Percentiles rank a stretch among this genome's conserved stretches.
These are phyloP conservation scores for Platichthys flesus DNA, from an alignment of 2,113 vertebrate genomes.

Conservation along the genomic window DNA sequence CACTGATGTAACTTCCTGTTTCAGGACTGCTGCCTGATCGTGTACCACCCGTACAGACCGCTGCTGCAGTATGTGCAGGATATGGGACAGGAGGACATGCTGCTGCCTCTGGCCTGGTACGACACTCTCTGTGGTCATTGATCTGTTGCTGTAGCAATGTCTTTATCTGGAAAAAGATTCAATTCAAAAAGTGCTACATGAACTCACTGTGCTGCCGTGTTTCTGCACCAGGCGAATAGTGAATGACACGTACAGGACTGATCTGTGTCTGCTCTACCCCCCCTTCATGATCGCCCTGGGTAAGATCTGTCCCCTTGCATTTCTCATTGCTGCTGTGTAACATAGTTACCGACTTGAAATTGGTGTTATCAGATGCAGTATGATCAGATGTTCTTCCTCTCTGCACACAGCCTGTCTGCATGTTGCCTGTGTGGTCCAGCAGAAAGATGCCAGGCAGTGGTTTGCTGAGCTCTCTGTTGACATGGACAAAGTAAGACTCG, in stretches of 20 bases:
- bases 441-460: slow-evolving; percentile 99
- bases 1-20: neutral
- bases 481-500: slow-evolving; percentile 94
- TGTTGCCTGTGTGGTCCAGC: slow-evolving; percentile 98
- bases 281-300: slow-evolving; percentile 99
- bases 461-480: slow-evolving; percentile 98
- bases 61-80: slow-evolving; percentile 98
- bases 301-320: slow-evolving; percentile 74
- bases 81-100: slow-evolving; percentile 99
- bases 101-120: slow-evolving; percentile 97
- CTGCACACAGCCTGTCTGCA: slow-evolving; percentile 90
- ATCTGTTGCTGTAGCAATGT: neutral
- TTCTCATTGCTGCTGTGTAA: slow-evolving; percentile 22
- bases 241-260: slow-evolving; percentile 98
- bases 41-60: slow-evolving; percentile 98
- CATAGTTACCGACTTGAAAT: slow-evolving; percentile 26
- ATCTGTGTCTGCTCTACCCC: slow-evolving; percentile 98
- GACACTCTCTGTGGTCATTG: neutral
- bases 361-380: slow-evolving; percentile 2
- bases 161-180: neutral
- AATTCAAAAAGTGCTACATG: neutral
- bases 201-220: slow-evolving; percentile 58
- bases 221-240: slow-evolving; percentile 92
- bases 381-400: slow-evolving; percentile 36
- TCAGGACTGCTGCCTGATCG: slow-evolving; percentile 99